These are phyloP conservation scores for Cryptotermes secundus DNA, from an alignment of 1,140 invertebrate genomes.

Conservation along the genomic window DNA sequence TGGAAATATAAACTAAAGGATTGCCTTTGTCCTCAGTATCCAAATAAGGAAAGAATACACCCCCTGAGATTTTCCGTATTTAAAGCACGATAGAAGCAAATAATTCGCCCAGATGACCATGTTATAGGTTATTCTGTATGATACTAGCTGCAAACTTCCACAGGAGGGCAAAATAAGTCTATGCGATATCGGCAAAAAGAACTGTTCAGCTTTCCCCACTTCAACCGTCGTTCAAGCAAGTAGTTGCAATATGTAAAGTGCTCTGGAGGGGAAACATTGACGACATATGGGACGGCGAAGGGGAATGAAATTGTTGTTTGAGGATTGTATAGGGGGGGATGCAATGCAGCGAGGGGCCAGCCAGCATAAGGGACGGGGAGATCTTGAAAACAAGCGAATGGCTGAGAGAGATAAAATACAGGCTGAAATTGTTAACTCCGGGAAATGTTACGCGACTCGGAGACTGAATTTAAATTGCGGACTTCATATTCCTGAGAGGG, in stretches of 20 bases:
- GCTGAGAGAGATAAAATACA: not conserved
- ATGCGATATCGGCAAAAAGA: not conserved
- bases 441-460: not conserved
- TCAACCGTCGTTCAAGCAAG: not conserved
- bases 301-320: conserved; percentile 5
- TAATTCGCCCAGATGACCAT: too few relatives aligned
- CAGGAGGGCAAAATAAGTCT: too few relatives aligned
- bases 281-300: not conserved
- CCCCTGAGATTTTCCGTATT: too few relatives aligned
- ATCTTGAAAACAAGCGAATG: not conserved
- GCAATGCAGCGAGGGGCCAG: not conserved
- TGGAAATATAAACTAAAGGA: too few relatives aligned
- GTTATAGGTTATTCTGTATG: too few relatives aligned
- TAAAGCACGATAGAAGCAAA: too few relatives aligned
- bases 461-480: not conserved
- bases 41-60: too few relatives aligned
- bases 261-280: conserved; percentile 1
- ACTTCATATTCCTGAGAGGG: too few relatives aligned
- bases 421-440: not conserved
- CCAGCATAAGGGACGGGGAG: not conserved
- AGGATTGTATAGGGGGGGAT: not conserved
- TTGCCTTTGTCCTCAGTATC: too few relatives aligned
- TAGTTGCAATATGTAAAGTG: conserved; percentile 7
- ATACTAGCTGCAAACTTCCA: too few relatives aligned
- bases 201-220: not conserved